Evolutionary conservation across 2,888 invertebrate genomes (phyloP).

Genomic region (Tipula unca): DNA sequence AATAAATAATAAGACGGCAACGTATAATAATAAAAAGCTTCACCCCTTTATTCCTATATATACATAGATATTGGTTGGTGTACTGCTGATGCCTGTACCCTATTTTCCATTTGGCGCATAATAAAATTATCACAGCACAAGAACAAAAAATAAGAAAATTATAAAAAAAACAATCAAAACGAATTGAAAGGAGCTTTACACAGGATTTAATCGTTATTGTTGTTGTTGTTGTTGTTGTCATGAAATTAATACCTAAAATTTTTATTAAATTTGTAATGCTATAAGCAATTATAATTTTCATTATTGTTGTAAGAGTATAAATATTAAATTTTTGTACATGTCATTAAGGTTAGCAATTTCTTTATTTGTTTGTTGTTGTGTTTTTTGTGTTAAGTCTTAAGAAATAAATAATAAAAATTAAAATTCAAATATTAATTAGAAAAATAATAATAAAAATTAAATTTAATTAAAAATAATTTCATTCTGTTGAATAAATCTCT

Average conservation of each 20-base stretch:
- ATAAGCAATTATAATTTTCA: neutral
- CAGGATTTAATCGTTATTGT: neutral
- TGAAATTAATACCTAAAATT: neutral
- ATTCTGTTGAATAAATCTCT: neutral
- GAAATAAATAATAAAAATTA: neutral
- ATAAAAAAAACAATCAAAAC: neutral
- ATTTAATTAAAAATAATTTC: slow-evolving; percentile 2
- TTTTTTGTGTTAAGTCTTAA: neutral
- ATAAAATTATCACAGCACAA: neutral
- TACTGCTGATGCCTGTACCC: neutral
- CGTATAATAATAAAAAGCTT: neutral
- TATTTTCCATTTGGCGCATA: neutral
- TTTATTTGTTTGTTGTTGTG: too few relatives aligned
- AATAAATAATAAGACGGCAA: neutral
- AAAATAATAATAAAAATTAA: neutral
- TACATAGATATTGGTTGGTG: neutral
- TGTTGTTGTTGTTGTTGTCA: neutral
- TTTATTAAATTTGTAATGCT: neutral
- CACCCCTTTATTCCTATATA: neutral
- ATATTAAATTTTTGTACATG: neutral
- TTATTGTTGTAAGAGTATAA: neutral
- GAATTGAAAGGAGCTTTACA: neutral
- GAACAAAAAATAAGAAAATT: too few relatives aligned
- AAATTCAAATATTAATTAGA: neutral
- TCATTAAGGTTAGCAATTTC: neutral